phyloP scores from a whole-genome alignment of 1,140 invertebrate genomes.

The Drosophila parvula region DNA sequence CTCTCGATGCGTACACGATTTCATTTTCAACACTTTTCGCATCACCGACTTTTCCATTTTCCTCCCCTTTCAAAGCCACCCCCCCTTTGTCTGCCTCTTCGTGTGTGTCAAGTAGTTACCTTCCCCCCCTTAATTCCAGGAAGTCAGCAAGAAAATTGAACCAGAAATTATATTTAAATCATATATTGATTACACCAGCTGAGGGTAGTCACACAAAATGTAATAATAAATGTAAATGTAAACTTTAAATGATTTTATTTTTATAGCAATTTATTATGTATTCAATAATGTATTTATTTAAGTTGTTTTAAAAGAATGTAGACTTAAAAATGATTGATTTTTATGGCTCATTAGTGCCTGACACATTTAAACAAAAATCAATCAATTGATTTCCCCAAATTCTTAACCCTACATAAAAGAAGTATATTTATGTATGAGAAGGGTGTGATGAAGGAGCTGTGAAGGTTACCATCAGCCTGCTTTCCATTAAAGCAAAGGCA shows the following conservation, averaged over 20 bases:
- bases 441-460: neutral
- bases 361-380: neutral
- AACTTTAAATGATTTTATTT: neutral
- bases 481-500: conserved; percentile 36
- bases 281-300: neutral
- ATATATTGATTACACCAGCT: neutral
- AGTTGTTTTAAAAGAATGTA: too few relatives aligned
- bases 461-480: neutral
- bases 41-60: conserved; percentile 34
- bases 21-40: conserved; percentile 65
- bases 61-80: neutral
- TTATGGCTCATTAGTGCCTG: neutral
- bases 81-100: neutral
- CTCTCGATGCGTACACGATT: conserved; percentile 65
- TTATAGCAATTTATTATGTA: neutral
- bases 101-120: conserved; percentile 21
- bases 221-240: neutral
- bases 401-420: neutral
- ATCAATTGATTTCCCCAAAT: conserved; percentile 24
- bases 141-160: conserved; percentile 32
- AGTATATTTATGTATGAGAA: too few relatives aligned
- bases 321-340: neutral
- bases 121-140: conserved; percentile 4
- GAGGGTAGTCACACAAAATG: too few relatives aligned
- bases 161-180: conserved; percentile 26